Percentiles rank a stretch among this genome's conserved stretches.
These are phyloP conservation scores for Pantala flavescens DNA, from an alignment of 1,140 invertebrate species.

Conservation along the genomic window DNA sequence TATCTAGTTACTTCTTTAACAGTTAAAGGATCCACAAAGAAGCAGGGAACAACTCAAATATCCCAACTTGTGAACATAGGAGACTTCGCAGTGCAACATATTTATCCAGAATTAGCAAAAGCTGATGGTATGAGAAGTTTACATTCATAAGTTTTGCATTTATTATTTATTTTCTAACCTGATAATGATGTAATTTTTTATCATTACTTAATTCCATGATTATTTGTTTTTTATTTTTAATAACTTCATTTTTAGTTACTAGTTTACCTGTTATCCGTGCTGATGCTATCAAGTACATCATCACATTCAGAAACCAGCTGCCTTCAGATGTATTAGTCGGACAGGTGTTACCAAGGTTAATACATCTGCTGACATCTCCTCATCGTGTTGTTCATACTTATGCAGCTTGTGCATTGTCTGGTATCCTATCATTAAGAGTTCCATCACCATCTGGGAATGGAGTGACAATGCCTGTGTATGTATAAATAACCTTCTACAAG, in stretches of 20 bases:
- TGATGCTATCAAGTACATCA: conserved; percentile 90
- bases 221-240: no score
- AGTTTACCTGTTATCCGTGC: conserved; percentile 85
- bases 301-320: conserved; percentile 86
- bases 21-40: conserved; percentile 80
- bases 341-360: conserved; percentile 58
- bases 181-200: background rate
- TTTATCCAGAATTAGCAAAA: conserved; percentile 72
- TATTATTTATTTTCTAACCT: background rate
- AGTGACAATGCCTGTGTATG: conserved; percentile 21
- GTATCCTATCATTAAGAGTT: conserved; percentile 64
- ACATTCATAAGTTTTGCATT: background rate
- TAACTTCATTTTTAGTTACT: conserved; percentile 55
- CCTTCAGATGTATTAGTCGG: conserved; percentile 63
- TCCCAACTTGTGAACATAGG: conserved; percentile 79
- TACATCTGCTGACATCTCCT: conserved; percentile 61
- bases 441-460: conserved; percentile 41
- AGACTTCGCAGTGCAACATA: conserved; percentile 76
- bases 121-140: conserved; percentile 46
- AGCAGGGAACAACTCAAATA: conserved; percentile 81
- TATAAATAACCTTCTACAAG: conserved; percentile 18
- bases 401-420: conserved; percentile 83
- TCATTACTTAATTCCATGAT: background rate
- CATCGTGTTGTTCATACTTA: conserved; percentile 86
- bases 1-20: conserved; percentile 92